Evolutionary conservation across 2,888 invertebrate species (phyloP), one percentile per base, ranked within the genome.

Genomic region (Philopedon plagiatum): DNA sequence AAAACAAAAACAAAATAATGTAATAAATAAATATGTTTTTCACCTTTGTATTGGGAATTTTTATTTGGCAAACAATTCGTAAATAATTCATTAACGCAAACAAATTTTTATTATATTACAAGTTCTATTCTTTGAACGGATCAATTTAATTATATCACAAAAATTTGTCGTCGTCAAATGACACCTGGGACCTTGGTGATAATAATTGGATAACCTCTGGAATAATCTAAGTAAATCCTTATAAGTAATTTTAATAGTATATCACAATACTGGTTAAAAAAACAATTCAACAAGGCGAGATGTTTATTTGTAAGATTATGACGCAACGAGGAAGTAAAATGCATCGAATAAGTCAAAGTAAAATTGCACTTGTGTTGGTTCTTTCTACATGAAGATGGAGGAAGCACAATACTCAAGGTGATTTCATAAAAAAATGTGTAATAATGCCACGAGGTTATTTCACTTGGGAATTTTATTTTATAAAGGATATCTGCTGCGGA

Each of bases 321-420:
- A 81, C 80, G 80, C 79, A 81, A 81, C 77, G 71, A 81, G 81
- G 81, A 81, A 81, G 80, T 78, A 44, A 58, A 61, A 61, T 71
- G 61, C 66, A 65, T 39, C 18, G 60, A 71, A 61, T 65, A 71
- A 64, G 64, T 71, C 58, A 64, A 71, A 58, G 63, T 29, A 51
- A 37, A 64, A 61, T 44, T 66, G 66, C 71, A 71, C 62, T 60
- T 56, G 66, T 65, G 60, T 29, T 58, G 11, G 65, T 65, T 64
- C 60, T 71, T 71, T 60, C 65, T 44, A 41, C 62, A 62, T 46
- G 71, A 66, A 71, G 71, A 71, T 71, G 71, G 21, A 71, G 71
- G 71, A 71, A 71, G 66, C 71, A 58, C 44, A 37, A 39, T 39
- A 51, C 39, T 18, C 71, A 71, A 71, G 71, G 71, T 71, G 41